phyloP scores from a whole-genome alignment of 2,888 invertebrate species.

The Patella caerulea region DNA sequence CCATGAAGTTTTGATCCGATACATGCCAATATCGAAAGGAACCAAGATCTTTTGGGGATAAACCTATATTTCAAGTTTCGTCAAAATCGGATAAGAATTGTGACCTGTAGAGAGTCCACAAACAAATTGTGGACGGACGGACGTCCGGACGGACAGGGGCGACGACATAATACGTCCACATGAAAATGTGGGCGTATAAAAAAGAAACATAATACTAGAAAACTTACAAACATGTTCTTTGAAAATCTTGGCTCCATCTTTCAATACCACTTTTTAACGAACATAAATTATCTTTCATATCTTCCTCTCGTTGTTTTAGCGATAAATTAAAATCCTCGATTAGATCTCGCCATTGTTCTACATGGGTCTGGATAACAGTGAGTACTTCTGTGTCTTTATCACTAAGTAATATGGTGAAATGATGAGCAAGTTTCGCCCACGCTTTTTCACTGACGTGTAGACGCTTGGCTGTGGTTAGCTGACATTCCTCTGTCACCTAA shows the following conservation, averaged over 20 bases:
- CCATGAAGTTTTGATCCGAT: too few relatives aligned
- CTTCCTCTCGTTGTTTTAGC: slow-evolving; percentile 58
- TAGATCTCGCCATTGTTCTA: slow-evolving; percentile 64
- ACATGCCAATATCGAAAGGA: too few relatives aligned
- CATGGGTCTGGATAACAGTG: slow-evolving; percentile 59
- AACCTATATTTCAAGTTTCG: too few relatives aligned
- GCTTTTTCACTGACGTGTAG: slow-evolving; percentile 69
- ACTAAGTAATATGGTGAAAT: slow-evolving; percentile 70
- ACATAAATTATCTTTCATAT: slow-evolving; percentile 56
- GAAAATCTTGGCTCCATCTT: slow-evolving; percentile 54
- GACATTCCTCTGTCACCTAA: slow-evolving; percentile 69
- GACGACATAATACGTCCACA: too few relatives aligned
- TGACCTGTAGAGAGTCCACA: too few relatives aligned
- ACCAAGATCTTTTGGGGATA: too few relatives aligned
- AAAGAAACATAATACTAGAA: background rate
- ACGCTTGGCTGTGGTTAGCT: slow-evolving; percentile 67
- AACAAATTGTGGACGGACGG: too few relatives aligned
- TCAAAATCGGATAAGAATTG: too few relatives aligned
- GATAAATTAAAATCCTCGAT: slow-evolving; percentile 64
- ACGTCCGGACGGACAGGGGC: too few relatives aligned
- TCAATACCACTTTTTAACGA: slow-evolving; percentile 53
- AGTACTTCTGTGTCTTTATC: slow-evolving; percentile 68
- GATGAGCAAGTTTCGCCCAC: slow-evolving; percentile 70
- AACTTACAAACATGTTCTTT: slow-evolving; percentile 65
- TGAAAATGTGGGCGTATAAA: too few relatives aligned